phyloP scores from a whole-genome alignment of 1,140 invertebrate genomes.

The Sycobia sp. region DNA sequence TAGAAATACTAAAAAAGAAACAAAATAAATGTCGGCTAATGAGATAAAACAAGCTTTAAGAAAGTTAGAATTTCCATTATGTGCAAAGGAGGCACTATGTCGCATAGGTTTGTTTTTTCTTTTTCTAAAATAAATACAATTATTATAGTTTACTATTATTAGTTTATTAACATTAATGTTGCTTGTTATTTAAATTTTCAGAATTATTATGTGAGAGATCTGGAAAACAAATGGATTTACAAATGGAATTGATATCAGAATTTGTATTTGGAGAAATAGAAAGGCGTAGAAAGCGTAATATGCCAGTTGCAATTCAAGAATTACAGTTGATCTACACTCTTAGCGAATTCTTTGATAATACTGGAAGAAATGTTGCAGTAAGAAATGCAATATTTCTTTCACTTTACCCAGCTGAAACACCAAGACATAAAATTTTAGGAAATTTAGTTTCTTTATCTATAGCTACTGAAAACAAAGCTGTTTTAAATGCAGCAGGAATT shows the following conservation, averaged over 20 bases:
- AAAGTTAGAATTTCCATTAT: slow-evolving; percentile 70
- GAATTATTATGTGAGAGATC: slow-evolving; percentile 59
- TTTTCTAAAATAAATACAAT: slow-evolving; percentile 17
- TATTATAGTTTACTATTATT: slow-evolving; percentile 22
- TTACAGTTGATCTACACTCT: slow-evolving; percentile 77
- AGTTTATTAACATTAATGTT: background rate
- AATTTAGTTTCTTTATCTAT: slow-evolving; percentile 80
- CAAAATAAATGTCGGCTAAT: slow-evolving; percentile 44
- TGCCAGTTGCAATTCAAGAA: slow-evolving; percentile 69
- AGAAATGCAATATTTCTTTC: slow-evolving; percentile 81
- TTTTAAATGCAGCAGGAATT: slow-evolving; percentile 78
- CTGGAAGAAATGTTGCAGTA: slow-evolving; percentile 70
- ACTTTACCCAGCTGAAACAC: slow-evolving; percentile 72
- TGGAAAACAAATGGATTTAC: slow-evolving; percentile 67
- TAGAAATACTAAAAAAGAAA: too few relatives aligned
- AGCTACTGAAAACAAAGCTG: slow-evolving; percentile 72
- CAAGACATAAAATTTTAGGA: slow-evolving; percentile 73
- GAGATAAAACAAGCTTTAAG: slow-evolving; percentile 60
- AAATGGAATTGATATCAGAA: slow-evolving; percentile 79
- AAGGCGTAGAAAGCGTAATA: slow-evolving; percentile 65
- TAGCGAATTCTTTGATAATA: slow-evolving; percentile 74
- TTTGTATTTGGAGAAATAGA: slow-evolving; percentile 82
- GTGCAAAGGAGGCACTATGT: slow-evolving; percentile 68
- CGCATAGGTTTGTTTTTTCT: slow-evolving; percentile 64
- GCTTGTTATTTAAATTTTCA: slow-evolving; percentile 40